Evolutionary conservation across 2,113 vertebrate species (phyloP).

Genomic region (Neogale vison): DNA sequence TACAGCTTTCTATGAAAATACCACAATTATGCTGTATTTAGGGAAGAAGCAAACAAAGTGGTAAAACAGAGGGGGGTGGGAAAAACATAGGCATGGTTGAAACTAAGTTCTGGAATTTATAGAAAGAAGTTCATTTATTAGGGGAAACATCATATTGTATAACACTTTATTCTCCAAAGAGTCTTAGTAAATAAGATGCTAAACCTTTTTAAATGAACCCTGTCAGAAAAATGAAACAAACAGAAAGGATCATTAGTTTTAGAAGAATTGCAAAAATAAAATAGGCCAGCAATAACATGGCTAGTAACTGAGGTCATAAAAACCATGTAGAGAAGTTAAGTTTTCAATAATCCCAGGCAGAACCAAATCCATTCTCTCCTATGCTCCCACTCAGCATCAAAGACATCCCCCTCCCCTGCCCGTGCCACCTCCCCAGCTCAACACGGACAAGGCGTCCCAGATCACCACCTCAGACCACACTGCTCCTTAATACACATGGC

Average conservation of each 20-base stretch:
- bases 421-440: rapidly evolving
- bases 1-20: background rate
- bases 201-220: background rate
- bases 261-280: background rate
- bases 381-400: background rate
- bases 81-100: background rate
- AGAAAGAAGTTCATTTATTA: background rate
- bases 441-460: no score
- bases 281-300: background rate
- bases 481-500: background rate
- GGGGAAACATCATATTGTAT: background rate
- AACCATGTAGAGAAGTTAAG: no score
- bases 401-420: no score
- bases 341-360: rapidly evolving
- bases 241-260: background rate
- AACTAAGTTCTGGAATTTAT: background rate
- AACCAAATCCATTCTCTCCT: background rate
- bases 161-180: background rate
- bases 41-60: background rate
- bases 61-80: background rate
- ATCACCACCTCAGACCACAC: rapidly evolving
- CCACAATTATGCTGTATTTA: background rate
- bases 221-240: background rate
- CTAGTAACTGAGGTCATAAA: background rate
- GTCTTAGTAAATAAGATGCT: background rate